Conservation (phyloP, 2,797 vertebrate genomes). For the Gymnoscopelus braueri region DNA sequence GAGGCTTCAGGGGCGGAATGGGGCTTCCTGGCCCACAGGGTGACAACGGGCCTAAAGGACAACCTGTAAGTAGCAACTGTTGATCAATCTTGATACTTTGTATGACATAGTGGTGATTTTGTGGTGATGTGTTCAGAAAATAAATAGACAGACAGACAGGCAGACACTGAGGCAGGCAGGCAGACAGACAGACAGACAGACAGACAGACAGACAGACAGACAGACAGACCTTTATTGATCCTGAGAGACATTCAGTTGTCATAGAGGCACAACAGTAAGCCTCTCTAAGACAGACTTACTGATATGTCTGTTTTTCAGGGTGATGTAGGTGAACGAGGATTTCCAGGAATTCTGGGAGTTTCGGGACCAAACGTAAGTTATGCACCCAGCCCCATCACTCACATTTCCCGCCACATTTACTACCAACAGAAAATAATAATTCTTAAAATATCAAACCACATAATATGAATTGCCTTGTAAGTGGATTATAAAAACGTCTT, state of each 20-base stretch:
- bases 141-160: too few relatives aligned
- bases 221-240: too few relatives aligned
- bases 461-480: not conserved
- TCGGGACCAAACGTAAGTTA: conserved; percentile 93
- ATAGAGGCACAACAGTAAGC: too few relatives aligned
- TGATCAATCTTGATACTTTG: not conserved
- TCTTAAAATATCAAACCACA: not conserved
- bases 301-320: conserved; percentile 79
- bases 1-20: conserved; percentile 88
- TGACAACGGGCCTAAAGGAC: conserved; percentile 89
- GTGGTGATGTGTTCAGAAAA: not conserved
- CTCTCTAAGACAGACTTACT: conserved; percentile 11
- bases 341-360: conserved; percentile 91
- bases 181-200: too few relatives aligned
- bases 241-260: not conserved
- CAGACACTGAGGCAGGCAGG: too few relatives aligned
- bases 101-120: not conserved
- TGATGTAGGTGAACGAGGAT: conserved; percentile 90
- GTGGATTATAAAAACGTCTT: not conserved
- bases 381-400: not conserved
- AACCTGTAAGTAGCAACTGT: conserved; percentile 83
- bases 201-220: too few relatives aligned
- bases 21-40: conserved; percentile 92
- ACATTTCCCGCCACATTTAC: too few relatives aligned
- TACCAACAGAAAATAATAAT: too few relatives aligned